Conservation (phyloP, 1,140 invertebrate species). For the Calephelis virginiensis region DNA sequence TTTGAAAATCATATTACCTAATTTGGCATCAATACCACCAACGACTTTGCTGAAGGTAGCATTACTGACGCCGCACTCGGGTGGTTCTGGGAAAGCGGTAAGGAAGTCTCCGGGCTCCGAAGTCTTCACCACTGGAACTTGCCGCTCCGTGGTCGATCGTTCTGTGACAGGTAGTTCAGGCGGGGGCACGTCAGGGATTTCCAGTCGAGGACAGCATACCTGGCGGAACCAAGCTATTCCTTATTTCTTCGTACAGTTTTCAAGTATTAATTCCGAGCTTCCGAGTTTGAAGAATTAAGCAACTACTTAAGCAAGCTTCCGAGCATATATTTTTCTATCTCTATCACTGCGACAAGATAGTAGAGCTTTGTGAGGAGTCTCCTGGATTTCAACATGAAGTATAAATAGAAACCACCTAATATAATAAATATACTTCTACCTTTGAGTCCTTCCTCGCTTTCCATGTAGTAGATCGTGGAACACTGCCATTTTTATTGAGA, state of each 20-base stretch:
- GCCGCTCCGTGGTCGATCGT: conserved; percentile 9
- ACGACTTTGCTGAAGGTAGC: conserved; percentile 53
- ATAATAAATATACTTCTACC: no score
- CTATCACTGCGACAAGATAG: no score
- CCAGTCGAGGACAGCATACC: conserved; percentile 53
- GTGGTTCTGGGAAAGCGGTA: conserved; percentile 42
- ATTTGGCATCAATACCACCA: conserved; percentile 51
- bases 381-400: no score
- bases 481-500: no score
- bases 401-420: no score
- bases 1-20: conserved; percentile 44
- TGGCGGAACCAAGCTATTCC: conserved; percentile 22
- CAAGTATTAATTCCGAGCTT: background rate
- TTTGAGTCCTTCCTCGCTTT: no score
- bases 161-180: conserved; percentile 21
- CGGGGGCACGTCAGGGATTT: conserved; percentile 33
- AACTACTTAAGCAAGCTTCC: no score
- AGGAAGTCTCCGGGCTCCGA: conserved; percentile 35
- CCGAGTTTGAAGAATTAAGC: no score
- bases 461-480: no score
- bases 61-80: conserved; percentile 52
- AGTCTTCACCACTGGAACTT: conserved; percentile 11
- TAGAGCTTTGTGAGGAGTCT: no score
- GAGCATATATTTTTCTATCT: no score
- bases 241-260: background rate